phyloP scores from a whole-genome alignment of 2,888 invertebrate species.

The Apamea sordens region DNA sequence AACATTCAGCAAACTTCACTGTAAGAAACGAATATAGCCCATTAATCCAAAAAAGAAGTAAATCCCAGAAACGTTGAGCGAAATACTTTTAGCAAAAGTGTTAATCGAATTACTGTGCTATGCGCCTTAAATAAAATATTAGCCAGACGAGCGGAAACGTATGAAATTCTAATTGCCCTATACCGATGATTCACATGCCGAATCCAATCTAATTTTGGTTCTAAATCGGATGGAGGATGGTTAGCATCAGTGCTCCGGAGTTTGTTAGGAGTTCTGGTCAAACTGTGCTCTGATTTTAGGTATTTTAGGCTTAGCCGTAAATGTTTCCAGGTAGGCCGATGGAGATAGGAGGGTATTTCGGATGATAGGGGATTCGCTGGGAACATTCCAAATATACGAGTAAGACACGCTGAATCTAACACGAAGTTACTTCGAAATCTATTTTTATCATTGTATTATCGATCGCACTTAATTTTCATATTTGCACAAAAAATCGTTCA shows the following conservation, averaged over 20 bases:
- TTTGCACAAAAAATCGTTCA: background rate
- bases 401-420: background rate
- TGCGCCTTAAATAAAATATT: constrained; percentile 63
- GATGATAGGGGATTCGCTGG: background rate
- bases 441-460: background rate
- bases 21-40: background rate
- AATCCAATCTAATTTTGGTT: constrained; percentile 76
- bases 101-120: constrained; percentile 47
- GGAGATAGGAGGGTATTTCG: too few relatives aligned
- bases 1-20: background rate
- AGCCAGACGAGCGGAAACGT: constrained; percentile 73
- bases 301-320: constrained; percentile 16
- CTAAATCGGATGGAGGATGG: constrained; percentile 67
- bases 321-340: background rate
- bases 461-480: background rate
- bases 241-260: constrained; percentile 64
- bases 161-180: constrained; percentile 75
- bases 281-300: constrained; percentile 16
- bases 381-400: background rate
- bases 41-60: background rate
- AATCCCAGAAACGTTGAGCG: constrained; percentile 5
- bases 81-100: constrained; percentile 41
- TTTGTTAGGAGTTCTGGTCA: constrained; percentile 54
- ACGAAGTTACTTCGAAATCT: background rate
- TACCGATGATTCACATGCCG: constrained; percentile 72